Conservation (phyloP, 1,140 invertebrate species). For the Philopotamus ludificatus region DNA sequence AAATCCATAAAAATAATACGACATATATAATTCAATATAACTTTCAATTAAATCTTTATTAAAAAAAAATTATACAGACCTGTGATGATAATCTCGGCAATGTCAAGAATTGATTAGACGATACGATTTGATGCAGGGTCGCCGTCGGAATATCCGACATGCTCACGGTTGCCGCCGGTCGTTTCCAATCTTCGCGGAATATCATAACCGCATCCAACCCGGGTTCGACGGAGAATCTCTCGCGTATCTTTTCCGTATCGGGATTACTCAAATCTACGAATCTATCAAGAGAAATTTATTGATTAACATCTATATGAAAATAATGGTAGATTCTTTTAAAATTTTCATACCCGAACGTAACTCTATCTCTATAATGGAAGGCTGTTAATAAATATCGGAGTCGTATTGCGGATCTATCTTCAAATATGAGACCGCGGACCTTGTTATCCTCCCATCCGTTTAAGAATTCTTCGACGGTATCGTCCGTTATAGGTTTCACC, state of each 20-base stretch:
- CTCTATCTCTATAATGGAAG: slow-evolving; percentile 78
- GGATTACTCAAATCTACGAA: slow-evolving; percentile 62
- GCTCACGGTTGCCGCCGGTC: slow-evolving; percentile 82
- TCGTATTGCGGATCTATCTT: slow-evolving; percentile 70
- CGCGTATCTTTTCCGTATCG: slow-evolving; percentile 62
- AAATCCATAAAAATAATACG: no score
- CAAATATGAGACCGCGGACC: slow-evolving; percentile 86
- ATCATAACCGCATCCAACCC: slow-evolving; percentile 84
- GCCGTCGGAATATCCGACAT: slow-evolving; percentile 85
- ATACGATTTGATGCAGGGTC: slow-evolving; percentile 85
- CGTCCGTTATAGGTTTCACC: slow-evolving; percentile 68
- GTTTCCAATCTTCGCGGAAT: slow-evolving; percentile 84
- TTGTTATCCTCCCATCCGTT: slow-evolving; percentile 88
- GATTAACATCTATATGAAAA: slow-evolving; percentile 2
- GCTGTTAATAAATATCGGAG: slow-evolving; percentile 87
- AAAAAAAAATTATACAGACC: slow-evolving; percentile 50
- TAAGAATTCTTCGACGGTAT: slow-evolving; percentile 76
- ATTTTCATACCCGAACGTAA: slow-evolving; percentile 84
- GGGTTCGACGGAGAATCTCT: slow-evolving; percentile 70
- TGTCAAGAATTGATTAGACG: slow-evolving; percentile 84
- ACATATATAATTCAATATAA: no score
- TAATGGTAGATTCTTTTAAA: slow-evolving; percentile 9
- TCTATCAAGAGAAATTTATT: slow-evolving; percentile 52
- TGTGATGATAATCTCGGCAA: slow-evolving; percentile 90
- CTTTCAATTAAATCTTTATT: background rate